phyloP scores from a whole-genome alignment of 1,140 invertebrate species.

The Drosophila virilis region DNA sequence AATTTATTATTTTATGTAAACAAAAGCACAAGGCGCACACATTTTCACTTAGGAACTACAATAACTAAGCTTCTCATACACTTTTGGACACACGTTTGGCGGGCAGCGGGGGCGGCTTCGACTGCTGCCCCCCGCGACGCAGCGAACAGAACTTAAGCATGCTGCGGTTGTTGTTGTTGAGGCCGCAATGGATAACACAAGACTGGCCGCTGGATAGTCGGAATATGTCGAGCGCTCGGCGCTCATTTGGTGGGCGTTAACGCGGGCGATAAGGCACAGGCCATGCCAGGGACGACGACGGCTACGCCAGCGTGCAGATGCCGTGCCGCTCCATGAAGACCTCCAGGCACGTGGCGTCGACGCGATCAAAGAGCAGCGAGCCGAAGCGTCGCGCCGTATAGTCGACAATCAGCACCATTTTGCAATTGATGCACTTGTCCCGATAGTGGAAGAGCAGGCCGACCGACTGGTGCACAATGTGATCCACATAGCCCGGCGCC shows the following conservation, averaged over 20 bases:
- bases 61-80: conserved; percentile 55
- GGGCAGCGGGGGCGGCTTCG: conserved; percentile 30
- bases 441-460: conserved; percentile 80
- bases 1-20: conserved; percentile 57
- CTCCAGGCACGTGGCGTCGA: conserved; percentile 81
- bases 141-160: conserved; percentile 77
- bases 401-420: conserved; percentile 84
- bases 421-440: conserved; percentile 85
- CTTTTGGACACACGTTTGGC: conserved; percentile 68
- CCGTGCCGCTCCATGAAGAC: conserved; percentile 75
- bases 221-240: background rate
- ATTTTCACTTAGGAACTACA: conserved; percentile 35
- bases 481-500: conserved; percentile 64
- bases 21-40: conserved; percentile 15
- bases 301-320: conserved; percentile 71
- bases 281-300: background rate
- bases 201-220: conserved; percentile 28
- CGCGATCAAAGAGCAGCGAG: conserved; percentile 80
- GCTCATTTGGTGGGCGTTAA: conserved; percentile 39
- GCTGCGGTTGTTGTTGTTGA: conserved; percentile 13
- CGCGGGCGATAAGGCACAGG: conserved; percentile 37
- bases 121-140: conserved; percentile 36
- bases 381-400: conserved; percentile 84
- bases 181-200: conserved; percentile 12
- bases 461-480: conserved; percentile 68